Base-by-base conservation (phyloP, 2,797 vertebrate species). In the Alfaro cultratus region DNA sequence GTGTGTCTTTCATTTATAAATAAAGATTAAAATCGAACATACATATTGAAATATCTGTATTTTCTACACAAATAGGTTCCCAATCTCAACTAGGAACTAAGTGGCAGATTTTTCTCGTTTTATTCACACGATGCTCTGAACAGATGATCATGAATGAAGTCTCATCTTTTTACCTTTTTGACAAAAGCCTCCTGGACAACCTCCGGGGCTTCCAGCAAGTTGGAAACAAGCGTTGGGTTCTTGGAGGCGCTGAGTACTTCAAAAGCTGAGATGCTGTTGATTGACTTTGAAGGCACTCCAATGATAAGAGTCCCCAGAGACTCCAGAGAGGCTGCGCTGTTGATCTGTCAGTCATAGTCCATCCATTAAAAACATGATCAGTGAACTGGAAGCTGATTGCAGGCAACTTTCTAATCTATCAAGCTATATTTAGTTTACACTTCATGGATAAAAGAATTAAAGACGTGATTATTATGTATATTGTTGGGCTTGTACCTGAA, bases 271-370 rank as follows among this genome's bases (percentile, higher is more conserved):
- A 91, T 84, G 4, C n/a, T 80, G 31, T 71, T 46, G 2, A 95
- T 77, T n/a, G 18, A 72, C 10, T 43, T 5, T 26, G 93, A 85
- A 10, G 91, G 80, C 88, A 95, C 31, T 8, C 95, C 95, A 51
- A 16, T 51, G 45, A 95, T 26, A 4, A 96, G 89, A 0, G 91
- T 82, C 46, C 95, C 94, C 1, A 96, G 86, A 16, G 92, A 90
- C 45, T 80, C n/a, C 80, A 95, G 77, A 45, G 86, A 77, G 16
- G 86, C 23, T 43, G 49, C 49, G 2, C 6, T 90, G 84, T 83
- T 86, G 64, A 94, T 81, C 95, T 95, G 85, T 88, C 47, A 23
- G 86, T 68, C 0, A 91, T 64, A 90, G 68, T 70, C 11, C 76
- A 89, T 76, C 76, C 16, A 64, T 78, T 21, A 81, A 62, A 68